Evolutionary conservation across 2,888 invertebrate species (phyloP).

Genomic region (Chymomyza amoena): DNA sequence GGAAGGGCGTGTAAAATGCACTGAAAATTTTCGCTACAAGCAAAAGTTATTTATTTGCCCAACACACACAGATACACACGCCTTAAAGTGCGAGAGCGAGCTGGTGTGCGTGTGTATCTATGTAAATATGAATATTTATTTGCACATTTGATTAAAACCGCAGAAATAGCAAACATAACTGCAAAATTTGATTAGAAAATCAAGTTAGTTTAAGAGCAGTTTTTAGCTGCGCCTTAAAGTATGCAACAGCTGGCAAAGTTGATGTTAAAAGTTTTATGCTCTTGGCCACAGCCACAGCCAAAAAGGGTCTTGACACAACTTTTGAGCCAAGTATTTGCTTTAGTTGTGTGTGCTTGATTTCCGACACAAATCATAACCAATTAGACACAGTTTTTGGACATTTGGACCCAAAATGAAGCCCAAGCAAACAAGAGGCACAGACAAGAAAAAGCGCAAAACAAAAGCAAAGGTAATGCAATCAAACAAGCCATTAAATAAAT

Average conservation of each 20-base stretch:
- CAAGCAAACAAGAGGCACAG: background rate
- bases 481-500: slow-evolving; percentile 58
- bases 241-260: slow-evolving; percentile 21
- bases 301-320: slow-evolving; percentile 12
- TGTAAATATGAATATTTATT: slow-evolving; percentile 1
- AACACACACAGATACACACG: background rate
- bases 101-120: background rate
- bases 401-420: background rate
- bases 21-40: slow-evolving; percentile 33
- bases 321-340: slow-evolving; percentile 4
- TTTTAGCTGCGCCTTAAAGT: background rate
- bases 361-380: slow-evolving; percentile 12
- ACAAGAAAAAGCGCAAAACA: slow-evolving; percentile 1
- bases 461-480: slow-evolving; percentile 38
- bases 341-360: slow-evolving; percentile 1
- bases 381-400: slow-evolving; percentile 6
- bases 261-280: slow-evolving; percentile 18
- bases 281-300: background rate
- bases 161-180: slow-evolving; percentile 52
- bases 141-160: slow-evolving; percentile 30
- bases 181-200: slow-evolving; percentile 47
- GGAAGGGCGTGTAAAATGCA: background rate
- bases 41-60: slow-evolving; percentile 49
- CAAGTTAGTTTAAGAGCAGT: slow-evolving; percentile 3
- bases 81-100: background rate